Conservation (phyloP, 2,888 invertebrate genomes). For the Hirtodrosophila trivittata region DNA sequence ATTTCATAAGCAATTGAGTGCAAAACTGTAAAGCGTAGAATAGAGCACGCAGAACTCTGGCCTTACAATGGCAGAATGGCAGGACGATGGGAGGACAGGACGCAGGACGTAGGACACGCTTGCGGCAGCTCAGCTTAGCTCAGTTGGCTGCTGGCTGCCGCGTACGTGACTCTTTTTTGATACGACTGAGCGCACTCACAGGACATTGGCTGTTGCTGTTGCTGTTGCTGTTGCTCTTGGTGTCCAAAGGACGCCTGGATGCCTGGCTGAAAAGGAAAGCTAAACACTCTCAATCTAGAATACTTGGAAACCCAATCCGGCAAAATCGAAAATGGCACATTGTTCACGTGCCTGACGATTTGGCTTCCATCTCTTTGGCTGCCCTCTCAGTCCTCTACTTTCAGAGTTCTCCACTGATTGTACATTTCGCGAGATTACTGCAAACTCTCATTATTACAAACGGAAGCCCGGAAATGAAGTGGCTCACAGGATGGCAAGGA, state of each 20-base stretch:
- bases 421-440: slow-evolving; percentile 74
- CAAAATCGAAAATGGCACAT: slow-evolving; percentile 69
- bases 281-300: slow-evolving; percentile 36
- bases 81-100: slow-evolving; percentile 4
- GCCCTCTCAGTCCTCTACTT: not conserved
- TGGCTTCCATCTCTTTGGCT: not conserved
- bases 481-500: slow-evolving; percentile 60
- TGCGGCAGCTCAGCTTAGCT: slow-evolving; percentile 23
- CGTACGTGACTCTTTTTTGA: slow-evolving; percentile 74
- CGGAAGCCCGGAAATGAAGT: slow-evolving; percentile 80
- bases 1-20: slow-evolving; percentile 80
- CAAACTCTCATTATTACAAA: slow-evolving; percentile 79
- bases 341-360: slow-evolving; percentile 67
- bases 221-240: not conserved
- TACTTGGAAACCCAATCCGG: slow-evolving; percentile 43
- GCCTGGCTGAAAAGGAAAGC: slow-evolving; percentile 42
- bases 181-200: slow-evolving; percentile 70
- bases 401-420: slow-evolving; percentile 46
- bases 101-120: too few species aligned
- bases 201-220: slow-evolving; percentile 50
- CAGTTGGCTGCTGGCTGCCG: slow-evolving; percentile 32
- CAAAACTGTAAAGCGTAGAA: slow-evolving; percentile 75
- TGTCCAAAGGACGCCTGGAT: not conserved
- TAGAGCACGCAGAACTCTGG: slow-evolving; percentile 23
- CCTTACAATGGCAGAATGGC: not conserved